These are phyloP conservation scores for Mesorhabditis belari DNA, from an alignment of 2,888 invertebrate species.

Conservation along the genomic window DNA sequence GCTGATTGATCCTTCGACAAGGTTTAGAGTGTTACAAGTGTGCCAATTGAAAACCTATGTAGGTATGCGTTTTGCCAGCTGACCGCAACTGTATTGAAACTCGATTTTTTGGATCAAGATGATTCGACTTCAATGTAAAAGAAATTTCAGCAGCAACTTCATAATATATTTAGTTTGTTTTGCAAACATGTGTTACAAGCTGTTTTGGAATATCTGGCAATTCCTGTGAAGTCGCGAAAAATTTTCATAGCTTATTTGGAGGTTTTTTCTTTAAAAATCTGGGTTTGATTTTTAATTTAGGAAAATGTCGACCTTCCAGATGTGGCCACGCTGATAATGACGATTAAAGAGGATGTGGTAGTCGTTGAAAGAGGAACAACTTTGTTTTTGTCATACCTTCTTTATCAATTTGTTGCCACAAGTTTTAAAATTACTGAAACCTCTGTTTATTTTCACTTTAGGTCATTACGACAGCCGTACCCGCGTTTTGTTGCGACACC, in stretches of 20 bases:
- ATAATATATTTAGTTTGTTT: background rate
- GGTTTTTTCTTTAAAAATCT: background rate
- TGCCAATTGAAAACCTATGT: too few species aligned
- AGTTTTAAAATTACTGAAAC: conserved; percentile 4
- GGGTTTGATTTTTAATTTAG: conserved; percentile 8
- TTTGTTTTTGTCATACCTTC: conserved; percentile 55
- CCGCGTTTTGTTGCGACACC: conserved; percentile 61
- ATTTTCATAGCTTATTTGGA: background rate
- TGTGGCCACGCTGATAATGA: conserved; percentile 57
- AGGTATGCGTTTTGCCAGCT: background rate
- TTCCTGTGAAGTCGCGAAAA: background rate
- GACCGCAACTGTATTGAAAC: background rate
- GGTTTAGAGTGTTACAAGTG: too few species aligned
- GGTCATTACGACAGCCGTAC: conserved; percentile 65
- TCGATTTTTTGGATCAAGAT: background rate
- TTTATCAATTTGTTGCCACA: conserved; percentile 17
- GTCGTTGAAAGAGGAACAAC: conserved; percentile 57
- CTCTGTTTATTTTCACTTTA: too few species aligned
- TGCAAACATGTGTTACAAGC: background rate
- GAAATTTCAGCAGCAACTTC: background rate
- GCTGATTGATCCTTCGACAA: too few species aligned
- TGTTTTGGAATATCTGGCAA: background rate
- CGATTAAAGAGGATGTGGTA: conserved; percentile 57
- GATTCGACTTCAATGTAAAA: background rate
- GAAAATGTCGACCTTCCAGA: conserved; percentile 34